These are phyloP conservation scores for Trissolcus japonicus DNA, from an alignment of 2,888 invertebrate genomes.

Conservation along the genomic window DNA sequence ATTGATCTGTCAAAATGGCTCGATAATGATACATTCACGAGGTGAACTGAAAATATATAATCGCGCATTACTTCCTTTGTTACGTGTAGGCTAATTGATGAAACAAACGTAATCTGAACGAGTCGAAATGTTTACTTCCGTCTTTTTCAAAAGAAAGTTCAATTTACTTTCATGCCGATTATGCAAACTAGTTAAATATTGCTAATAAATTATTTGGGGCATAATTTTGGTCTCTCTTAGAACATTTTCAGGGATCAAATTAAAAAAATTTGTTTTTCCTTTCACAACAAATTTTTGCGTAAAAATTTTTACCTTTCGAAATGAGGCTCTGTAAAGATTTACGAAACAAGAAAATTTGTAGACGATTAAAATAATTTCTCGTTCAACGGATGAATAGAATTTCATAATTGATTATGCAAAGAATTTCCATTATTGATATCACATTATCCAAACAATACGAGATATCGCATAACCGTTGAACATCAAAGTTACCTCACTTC, in stretches of 20 bases:
- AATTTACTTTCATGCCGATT: constrained; percentile 18
- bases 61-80: constrained; percentile 23
- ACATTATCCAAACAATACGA: too few relatives aligned
- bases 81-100: constrained; percentile 32
- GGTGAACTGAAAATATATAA: constrained; percentile 22
- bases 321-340: too few relatives aligned
- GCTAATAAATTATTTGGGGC: too few relatives aligned
- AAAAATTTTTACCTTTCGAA: too few relatives aligned
- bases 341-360: too few relatives aligned
- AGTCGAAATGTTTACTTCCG: constrained; percentile 35
- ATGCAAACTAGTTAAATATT: constrained; percentile 8
- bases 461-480: background rate
- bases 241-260: too few relatives aligned
- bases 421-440: too few relatives aligned
- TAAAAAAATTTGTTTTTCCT: too few relatives aligned
- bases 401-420: too few relatives aligned
- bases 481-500: constrained; percentile 13
- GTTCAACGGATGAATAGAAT: too few relatives aligned
- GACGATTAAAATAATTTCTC: too few relatives aligned
- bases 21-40: constrained; percentile 29
- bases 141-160: constrained; percentile 24
- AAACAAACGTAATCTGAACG: constrained; percentile 27
- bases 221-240: background rate
- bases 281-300: too few relatives aligned
- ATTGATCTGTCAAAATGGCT: background rate